phyloP scores from a whole-genome alignment of 2,797 vertebrate genomes.

The Lepus oiostolus region DNA sequence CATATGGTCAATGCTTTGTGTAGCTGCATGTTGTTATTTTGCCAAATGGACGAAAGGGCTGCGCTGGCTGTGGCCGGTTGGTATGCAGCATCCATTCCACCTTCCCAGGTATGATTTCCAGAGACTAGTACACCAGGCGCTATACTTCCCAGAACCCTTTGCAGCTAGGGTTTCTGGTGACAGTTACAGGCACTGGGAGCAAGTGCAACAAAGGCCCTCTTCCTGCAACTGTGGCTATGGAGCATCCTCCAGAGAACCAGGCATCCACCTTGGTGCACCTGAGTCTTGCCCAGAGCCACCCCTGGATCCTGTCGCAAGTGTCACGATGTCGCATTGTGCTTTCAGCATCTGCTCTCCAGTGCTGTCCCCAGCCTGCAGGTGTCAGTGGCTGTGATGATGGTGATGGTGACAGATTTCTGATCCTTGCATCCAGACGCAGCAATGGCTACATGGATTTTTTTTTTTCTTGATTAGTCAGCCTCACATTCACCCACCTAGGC shows the following conservation, averaged over 20 bases:
- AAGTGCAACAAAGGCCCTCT: not conserved
- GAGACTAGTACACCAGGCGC: not conserved
- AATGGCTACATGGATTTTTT: not conserved
- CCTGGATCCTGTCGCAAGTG: not conserved
- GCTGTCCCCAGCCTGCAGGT: not conserved
- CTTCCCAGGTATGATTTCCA: not conserved
- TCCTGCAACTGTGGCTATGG: not conserved
- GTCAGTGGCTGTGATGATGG: not conserved
- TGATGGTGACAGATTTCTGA: not conserved
- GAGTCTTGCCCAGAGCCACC: not conserved
- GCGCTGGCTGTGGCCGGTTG: rapidly evolving
- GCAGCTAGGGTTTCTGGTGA: not conserved
- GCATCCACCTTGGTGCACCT: not conserved
- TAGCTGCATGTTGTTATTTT: not conserved
- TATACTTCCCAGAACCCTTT: constrained; percentile 34
- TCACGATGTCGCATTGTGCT: not conserved
- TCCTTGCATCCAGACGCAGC: not conserved
- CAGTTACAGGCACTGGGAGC: no score
- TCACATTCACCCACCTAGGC: not conserved
- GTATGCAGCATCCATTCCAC: not conserved
- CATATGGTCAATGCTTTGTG: not conserved
- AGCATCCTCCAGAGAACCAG: not conserved
- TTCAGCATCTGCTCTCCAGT: not conserved
- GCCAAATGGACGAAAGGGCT: not conserved
- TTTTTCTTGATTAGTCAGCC: not conserved